Evolutionary conservation across 1,140 invertebrate species (phyloP).

Genomic region (Arion vulgaris): DNA sequence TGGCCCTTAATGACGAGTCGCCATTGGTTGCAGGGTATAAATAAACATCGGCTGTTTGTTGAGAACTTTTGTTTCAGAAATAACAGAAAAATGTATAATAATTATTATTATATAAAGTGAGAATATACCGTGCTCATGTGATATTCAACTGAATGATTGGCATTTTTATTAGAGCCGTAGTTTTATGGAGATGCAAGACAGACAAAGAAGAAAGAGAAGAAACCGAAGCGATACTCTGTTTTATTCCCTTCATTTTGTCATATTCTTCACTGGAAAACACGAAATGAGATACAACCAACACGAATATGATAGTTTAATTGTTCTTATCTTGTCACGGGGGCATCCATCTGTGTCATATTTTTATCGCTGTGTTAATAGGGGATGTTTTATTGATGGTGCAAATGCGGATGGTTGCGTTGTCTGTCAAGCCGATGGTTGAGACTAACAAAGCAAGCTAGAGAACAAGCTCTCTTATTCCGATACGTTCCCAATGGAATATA

Average conservation of each 20-base stretch:
- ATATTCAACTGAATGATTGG: not conserved
- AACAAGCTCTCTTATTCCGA: too few species aligned
- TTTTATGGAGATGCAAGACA: not conserved
- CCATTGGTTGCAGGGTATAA: too few species aligned
- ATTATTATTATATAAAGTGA: not conserved
- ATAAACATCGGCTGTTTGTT: too few species aligned
- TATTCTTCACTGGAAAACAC: not conserved
- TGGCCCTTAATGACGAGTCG: too few species aligned
- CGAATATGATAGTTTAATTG: not conserved
- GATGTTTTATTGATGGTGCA: too few species aligned
- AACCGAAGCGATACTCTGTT: not conserved
- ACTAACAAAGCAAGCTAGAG: too few species aligned
- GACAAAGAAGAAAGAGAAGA: not conserved
- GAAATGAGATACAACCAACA: not conserved
- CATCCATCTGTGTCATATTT: not conserved
- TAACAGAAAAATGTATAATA: too few species aligned
- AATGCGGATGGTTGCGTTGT: too few species aligned
- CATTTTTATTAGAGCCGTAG: not conserved
- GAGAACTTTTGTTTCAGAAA: too few species aligned
- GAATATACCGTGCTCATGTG: not conserved
- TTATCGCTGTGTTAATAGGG: not conserved
- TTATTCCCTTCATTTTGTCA: not conserved
- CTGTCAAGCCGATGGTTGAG: too few species aligned
- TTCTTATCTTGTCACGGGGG: not conserved
- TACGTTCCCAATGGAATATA: too few species aligned